These are phyloP conservation scores for Seriola aureovittata DNA, from an alignment of 2,113 vertebrate species.

Conservation along the genomic window DNA sequence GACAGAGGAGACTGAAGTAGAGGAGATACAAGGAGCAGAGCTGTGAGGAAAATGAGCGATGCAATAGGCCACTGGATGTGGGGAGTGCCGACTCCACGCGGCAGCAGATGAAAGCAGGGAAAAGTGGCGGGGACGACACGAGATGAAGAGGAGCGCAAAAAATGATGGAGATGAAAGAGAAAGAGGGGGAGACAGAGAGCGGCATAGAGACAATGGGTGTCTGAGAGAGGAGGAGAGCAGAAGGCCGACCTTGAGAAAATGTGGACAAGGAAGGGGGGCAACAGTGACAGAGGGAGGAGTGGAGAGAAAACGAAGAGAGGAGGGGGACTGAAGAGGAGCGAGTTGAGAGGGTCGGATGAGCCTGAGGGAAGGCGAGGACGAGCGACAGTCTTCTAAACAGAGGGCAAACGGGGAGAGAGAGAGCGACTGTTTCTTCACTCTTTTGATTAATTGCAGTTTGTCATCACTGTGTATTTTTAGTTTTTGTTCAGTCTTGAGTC, in stretches of 20 bases:
- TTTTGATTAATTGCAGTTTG: not conserved
- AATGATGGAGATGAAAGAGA: slow-evolving; percentile 62
- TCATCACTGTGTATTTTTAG: not conserved
- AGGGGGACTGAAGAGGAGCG: not conserved
- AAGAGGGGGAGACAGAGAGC: not conserved
- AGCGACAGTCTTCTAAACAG: slow-evolving; percentile 10
- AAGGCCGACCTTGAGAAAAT: slow-evolving; percentile 47
- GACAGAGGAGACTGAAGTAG: slow-evolving; percentile 5
- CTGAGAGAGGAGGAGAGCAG: not conserved
- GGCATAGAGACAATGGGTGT: not conserved
- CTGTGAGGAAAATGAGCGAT: slow-evolving; percentile 44
- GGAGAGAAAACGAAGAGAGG: not conserved
- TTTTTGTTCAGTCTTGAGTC: not conserved
- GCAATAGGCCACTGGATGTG: slow-evolving; percentile 26
- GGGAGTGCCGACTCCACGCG: not conserved
- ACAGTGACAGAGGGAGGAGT: not conserved
- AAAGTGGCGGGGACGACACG: slow-evolving; percentile 24
- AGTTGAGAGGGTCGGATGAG: slow-evolving; percentile 23
- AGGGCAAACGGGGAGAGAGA: not conserved
- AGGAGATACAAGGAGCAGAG: slow-evolving; percentile 2
- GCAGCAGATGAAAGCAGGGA: slow-evolving; percentile 57
- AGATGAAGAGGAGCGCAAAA: slow-evolving; percentile 45
- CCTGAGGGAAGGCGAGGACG: slow-evolving; percentile 43
- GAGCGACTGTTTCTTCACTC: not conserved
- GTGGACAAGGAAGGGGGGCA: not conserved